A percentile compares a stretch with the other conserved stretches of the same genome.
These are phyloP conservation scores for Oncorhynchus clarkii DNA, from an alignment of 2,113 vertebrate species.

Conservation along the genomic window DNA sequence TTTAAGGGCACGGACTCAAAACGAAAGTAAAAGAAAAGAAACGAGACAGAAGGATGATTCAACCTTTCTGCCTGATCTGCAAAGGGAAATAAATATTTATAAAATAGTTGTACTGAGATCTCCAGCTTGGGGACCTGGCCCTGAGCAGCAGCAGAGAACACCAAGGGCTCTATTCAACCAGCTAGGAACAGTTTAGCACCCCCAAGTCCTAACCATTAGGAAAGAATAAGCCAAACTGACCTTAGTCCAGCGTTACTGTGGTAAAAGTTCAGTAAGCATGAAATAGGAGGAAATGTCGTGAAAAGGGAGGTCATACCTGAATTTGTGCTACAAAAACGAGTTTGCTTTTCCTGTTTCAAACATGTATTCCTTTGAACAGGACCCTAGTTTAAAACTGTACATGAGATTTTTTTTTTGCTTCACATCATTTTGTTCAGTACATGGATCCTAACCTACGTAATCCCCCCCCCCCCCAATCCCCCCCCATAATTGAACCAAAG, in stretches of 20 bases:
- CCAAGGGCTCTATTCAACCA: background rate
- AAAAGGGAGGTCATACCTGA: background rate
- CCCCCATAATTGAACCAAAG: no score
- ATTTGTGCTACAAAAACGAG: background rate
- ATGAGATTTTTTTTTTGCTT: no score
- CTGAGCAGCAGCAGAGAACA: background rate
- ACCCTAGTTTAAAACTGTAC: no score
- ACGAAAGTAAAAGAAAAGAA: background rate
- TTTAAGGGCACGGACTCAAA: background rate
- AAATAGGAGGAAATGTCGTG: background rate
- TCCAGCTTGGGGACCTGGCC: background rate
- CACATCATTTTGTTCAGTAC: no score
- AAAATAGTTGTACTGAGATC: background rate
- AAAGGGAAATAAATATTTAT: background rate
- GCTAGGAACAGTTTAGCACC: no score
- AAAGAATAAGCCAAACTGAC: no score
- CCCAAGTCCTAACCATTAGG: no score
- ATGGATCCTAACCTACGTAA: no score
- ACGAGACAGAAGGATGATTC: background rate
- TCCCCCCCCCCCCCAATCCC: fast-evolving
- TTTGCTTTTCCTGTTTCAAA: no score
- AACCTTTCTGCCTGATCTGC: background rate
- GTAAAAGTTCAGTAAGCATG: no score
- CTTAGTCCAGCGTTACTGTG: no score
- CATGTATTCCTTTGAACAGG: no score